A percentile compares a stretch with the other conserved stretches of the same genome.
Conservation (phyloP, 1,140 invertebrate genomes). For the Pemphigus obesinymphae region DNA sequence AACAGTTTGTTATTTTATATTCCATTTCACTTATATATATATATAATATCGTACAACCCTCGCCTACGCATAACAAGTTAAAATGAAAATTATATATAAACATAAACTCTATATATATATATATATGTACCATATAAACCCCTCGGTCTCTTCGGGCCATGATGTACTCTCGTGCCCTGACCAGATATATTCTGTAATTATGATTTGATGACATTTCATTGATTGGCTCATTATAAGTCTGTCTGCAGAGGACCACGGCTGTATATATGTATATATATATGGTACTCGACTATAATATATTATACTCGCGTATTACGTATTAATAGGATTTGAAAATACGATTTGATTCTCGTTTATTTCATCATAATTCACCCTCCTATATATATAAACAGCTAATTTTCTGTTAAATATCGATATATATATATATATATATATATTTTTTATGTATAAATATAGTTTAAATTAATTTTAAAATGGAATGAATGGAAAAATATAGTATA, state of each 20-base stretch:
- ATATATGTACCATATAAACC: not conserved
- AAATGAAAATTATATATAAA: not conserved
- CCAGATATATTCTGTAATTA: slow-evolving; percentile 22
- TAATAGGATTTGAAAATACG: not conserved
- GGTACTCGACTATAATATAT: not conserved
- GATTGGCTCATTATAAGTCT: slow-evolving; percentile 20
- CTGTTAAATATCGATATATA: no score
- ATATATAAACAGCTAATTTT: no score
- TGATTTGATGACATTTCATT: slow-evolving; percentile 18
- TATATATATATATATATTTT: no score
- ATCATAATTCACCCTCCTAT: not conserved
- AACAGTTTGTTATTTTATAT: not conserved
- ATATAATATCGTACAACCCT: not conserved
- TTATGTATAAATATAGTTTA: no score
- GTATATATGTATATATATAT: not conserved
- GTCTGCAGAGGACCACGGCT: not conserved
- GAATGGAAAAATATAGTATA: no score
- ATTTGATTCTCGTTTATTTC: not conserved
- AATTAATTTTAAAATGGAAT: no score
- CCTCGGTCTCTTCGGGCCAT: not conserved
- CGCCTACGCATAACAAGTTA: no score
- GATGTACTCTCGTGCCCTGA: not conserved
- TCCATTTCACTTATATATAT: not conserved
- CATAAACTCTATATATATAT: not conserved
- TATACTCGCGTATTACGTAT: no score